A percentile compares a stretch with the other conserved stretches of the same genome.
Evolutionary conservation across 1,140 invertebrate genomes (phyloP).

Genomic region (Dolichoris vasculosae): DNA sequence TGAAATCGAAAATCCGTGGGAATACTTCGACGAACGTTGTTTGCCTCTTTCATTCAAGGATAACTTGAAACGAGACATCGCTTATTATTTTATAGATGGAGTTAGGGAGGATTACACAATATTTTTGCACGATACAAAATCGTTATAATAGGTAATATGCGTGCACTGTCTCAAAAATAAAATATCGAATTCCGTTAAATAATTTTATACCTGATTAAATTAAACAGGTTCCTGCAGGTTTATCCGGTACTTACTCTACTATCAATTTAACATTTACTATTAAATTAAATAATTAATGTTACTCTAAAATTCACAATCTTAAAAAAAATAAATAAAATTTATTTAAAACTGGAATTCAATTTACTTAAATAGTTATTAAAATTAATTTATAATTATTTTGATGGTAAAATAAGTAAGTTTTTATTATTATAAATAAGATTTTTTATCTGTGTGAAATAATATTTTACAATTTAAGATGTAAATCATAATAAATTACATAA

Average conservation of each 20-base stretch:
- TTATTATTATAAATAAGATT: no score
- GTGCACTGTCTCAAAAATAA: conserved; percentile 43
- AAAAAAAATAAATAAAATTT: not conserved
- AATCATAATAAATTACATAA: no score
- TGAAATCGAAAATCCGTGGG: conserved; percentile 47
- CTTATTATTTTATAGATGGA: conserved; percentile 24
- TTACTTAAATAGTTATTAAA: not conserved
- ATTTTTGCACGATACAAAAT: conserved; percentile 25
- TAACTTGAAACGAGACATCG: conserved; percentile 43
- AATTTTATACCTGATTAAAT: conserved; percentile 32
- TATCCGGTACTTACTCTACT: conserved; percentile 28
- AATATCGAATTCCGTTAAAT: conserved; percentile 36
- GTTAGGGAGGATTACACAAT: conserved; percentile 25
- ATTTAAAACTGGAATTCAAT: not conserved
- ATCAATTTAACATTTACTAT: conserved; percentile 37
- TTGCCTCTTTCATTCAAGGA: conserved; percentile 42
- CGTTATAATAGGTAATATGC: conserved; percentile 26
- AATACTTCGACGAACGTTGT: conserved; percentile 41
- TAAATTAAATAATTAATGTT: conserved; percentile 32
- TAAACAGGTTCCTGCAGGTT: conserved; percentile 39
- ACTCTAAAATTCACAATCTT: conserved; percentile 8
- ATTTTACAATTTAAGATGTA: not conserved
- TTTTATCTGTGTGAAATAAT: not conserved
- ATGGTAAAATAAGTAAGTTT: no score
- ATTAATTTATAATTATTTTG: not conserved